Conservation (phyloP, 1,140 invertebrate species). For the Vollenhovia emeryi region DNA sequence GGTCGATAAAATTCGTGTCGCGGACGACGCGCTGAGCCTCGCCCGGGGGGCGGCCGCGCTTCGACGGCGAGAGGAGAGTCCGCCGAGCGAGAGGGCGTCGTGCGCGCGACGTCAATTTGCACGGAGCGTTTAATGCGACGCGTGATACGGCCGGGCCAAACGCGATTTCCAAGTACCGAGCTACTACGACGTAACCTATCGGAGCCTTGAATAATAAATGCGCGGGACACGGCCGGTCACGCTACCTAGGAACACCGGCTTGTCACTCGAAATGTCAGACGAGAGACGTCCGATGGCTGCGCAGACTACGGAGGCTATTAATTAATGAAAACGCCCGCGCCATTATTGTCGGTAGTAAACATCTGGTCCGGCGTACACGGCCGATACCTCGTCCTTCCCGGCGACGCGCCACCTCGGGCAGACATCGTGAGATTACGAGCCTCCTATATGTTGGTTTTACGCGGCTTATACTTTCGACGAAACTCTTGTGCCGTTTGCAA, state of each 20-base stretch:
- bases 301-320: conserved; percentile 79
- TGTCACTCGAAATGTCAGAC: conserved; percentile 85
- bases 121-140: conserved; percentile 77
- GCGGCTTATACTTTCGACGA: background rate
- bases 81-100: background rate
- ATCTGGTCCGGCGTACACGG: conserved; percentile 57
- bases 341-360: conserved; percentile 66
- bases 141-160: conserved; percentile 75
- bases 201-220: conserved; percentile 84
- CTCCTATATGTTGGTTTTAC: background rate
- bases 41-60: background rate
- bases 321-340: conserved; percentile 82
- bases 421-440: conserved; percentile 26
- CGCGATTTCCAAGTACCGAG: conserved; percentile 80
- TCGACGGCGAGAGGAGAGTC: background rate
- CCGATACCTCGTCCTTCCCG: conserved; percentile 58
- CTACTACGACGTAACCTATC: conserved; percentile 81
- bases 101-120: conserved; percentile 72
- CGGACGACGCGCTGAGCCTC: conserved; percentile 26
- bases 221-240: conserved; percentile 82
- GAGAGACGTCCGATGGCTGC: conserved; percentile 73
- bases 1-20: conserved; percentile 50
- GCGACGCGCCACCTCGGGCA: conserved; percentile 44
- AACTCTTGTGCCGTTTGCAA: background rate
- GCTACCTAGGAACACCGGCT: conserved; percentile 81